Base-by-base conservation (phyloP, 2,797 vertebrate species). In the Enteromius viviparus region DNA sequence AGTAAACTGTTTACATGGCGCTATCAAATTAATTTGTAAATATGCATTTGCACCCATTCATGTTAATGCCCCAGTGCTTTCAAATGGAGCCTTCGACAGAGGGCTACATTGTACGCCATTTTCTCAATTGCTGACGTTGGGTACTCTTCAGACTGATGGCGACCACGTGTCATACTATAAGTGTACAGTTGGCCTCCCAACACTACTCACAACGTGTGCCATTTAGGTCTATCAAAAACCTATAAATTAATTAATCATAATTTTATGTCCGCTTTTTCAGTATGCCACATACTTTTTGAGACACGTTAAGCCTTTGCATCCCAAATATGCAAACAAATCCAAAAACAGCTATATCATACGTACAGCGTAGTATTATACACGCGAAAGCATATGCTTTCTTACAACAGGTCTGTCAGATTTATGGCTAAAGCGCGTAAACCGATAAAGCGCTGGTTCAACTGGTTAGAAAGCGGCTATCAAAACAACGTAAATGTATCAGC, bases 61-160 rank as follows among this genome's bases (percentile, higher is more conserved):
- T 66, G 26, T 66, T 34, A 21, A 62, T 51, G 64, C 45, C 55
- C 66, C 62, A 53, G 51, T 71, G 75, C 65, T 21, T 84, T 37
- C 71, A 81, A 75, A 55, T 40, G 21, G 74, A 78, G 47, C 32
- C 17, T 77, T 83, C 79, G 26, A 64, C 71, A 58, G 64, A 85
- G 76, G 21, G 66, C 19, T 66, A 74, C 76, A 68, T 60, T 80
- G 82, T 84, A 23, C 93, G 93, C 93, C 93, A 94, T 94, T 94
- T 93, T 93, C 88, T 89, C 83, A 88, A 83, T 88, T 88, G 85
- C 90, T 92, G 91, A 93, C 90, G 91, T 92, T 89, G 85, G 85
- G 75, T 90, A 89, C 87, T 91, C 86, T 81, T 84, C 85, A 85
- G 77, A 89, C 82, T 90, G 9, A 83, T 85, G 87, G 85, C 81